Evolutionary conservation across 92 coral and sea anemone species (phyloP), one percentile per base, ranked within the genome.

Genomic region (Virgularia gustaviana): DNA sequence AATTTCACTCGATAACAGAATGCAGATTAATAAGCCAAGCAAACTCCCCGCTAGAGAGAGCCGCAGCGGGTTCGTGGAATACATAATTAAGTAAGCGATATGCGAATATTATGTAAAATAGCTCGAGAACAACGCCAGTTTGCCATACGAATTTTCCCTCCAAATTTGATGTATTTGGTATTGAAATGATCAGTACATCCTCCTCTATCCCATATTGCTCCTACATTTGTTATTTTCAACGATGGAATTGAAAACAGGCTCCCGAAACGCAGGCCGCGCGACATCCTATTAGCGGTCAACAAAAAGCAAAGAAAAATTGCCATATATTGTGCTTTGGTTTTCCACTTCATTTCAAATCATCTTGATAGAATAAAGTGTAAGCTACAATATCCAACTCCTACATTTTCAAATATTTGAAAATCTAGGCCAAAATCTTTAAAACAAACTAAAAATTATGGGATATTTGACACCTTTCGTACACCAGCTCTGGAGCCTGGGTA

Each of bases 131-230:
- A 27, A 27, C n/a, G 3, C 16, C 15, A 15, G 34, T 57, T 57
- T 57, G 63, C 63, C 63, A 28, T 31, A 7, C 18, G 36, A 57
- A 57, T 24, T 57, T 22, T 57, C 63, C 36, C 37, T 57, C 36
- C 36, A 57, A 57, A 27, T 18, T 57, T 57, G 20, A 57, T 31
- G 28, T 30, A 28, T 57, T 57, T 27, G 9, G 36, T 57, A 57
- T 16, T 41, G 34, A 57, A 27, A 27, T 57, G 28, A 57, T 57
- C 37, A 3, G 63, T 13, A 31, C 37, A 27, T 1, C 37, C 63
- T 41, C 30, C 19, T 9, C 63, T 57, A 18, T 15, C 63, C 28
- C 11, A 20, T 30, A 12, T 25, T 29, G 36, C 7, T 15, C 63
- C 11, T 57, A 57, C 63, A 4, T 57, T 57, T 28, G 63, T 11